Conservation (phyloP, 2,888 invertebrate species). For the Epirrhoe alternata region DNA sequence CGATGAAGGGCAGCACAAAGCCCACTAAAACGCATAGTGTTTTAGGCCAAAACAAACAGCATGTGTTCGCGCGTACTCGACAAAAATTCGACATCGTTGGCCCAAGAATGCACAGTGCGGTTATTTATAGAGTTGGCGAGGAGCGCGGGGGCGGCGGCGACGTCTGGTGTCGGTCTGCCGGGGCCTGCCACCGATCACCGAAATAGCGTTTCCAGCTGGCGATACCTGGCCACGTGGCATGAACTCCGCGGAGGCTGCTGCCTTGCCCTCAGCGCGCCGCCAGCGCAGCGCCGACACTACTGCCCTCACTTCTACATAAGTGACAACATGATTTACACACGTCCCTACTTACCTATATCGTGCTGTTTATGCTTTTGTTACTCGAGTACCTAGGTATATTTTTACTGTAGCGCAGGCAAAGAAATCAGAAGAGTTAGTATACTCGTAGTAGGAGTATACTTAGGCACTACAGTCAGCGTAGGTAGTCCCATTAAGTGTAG, state of each 20-base stretch:
- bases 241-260: conserved; percentile 56
- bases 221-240: conserved; percentile 81
- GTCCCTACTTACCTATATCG: no score
- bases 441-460: no score
- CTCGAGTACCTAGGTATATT: neutral
- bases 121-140: conserved; percentile 81
- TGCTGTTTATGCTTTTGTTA: neutral
- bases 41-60: conserved; percentile 81
- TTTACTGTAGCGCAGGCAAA: neutral
- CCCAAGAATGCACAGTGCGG: conserved; percentile 84
- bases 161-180: conserved; percentile 86
- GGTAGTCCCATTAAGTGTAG: no score
- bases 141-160: conserved; percentile 84
- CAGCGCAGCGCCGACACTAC: conserved; percentile 30
- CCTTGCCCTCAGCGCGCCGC: conserved; percentile 52
- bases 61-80: conserved; percentile 84
- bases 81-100: conserved; percentile 85
- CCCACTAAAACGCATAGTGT: conserved; percentile 41
- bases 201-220: conserved; percentile 84
- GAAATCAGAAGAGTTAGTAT: neutral
- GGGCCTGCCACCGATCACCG: conserved; percentile 86
- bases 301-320: conserved; percentile 16
- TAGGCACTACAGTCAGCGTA: no score
- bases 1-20: conserved; percentile 32
- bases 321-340: neutral